Base-by-base conservation (phyloP, 2,113 vertebrate genomes). In the Eulemur rufifrons region DNA sequence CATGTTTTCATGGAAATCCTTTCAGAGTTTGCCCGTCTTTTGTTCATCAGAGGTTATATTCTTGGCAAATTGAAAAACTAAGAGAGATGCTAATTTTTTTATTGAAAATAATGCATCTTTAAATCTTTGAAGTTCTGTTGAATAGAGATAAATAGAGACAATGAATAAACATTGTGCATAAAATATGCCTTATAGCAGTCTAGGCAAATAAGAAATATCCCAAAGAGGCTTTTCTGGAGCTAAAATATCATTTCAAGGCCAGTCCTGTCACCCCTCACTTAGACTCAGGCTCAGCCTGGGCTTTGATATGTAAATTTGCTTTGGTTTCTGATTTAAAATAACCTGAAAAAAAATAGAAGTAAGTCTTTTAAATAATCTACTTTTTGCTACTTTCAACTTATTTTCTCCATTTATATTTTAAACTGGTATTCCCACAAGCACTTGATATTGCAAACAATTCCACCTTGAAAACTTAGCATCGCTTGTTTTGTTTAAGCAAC, bases 401-500 rank as follows among this genome's bases (percentile, higher is more conserved):
- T 61, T 86, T 83, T 84, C 9, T 81, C 34, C 27, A 25, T 91
- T 90, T 76, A 27, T 94, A 14, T 69, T 94, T 92, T 56, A 78
- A 83, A 47, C 39, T 47, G 12, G 7, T 64, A 10, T 93, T 71
- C 52, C 78, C 39, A 52, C 5, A 61, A 52, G 34, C 25, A 39
- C 37, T 91, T 68, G 69, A 78, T 74, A 80, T 29, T 86, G 12
- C 10, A 39, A 66, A 56, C 34, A 54, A 1, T 86, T 86, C 64
- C 45, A 37, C 37, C 64, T 74, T 83, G 21, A 80, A 96, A 86
- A 78, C 15, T 47, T 81, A 86, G 37, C 23, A 27, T 23, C 3
- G 10, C 64, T 91, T 89, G 8, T 94, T 97, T 92, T 87, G 45
- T 66, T 80, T 84, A 76, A 82, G 45, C 0, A 21, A 63, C 81